These are phyloP conservation scores for Stichodactyla helianthus DNA, from an alignment of 64 coral and sea anemone genomes.

Conservation along the genomic window DNA sequence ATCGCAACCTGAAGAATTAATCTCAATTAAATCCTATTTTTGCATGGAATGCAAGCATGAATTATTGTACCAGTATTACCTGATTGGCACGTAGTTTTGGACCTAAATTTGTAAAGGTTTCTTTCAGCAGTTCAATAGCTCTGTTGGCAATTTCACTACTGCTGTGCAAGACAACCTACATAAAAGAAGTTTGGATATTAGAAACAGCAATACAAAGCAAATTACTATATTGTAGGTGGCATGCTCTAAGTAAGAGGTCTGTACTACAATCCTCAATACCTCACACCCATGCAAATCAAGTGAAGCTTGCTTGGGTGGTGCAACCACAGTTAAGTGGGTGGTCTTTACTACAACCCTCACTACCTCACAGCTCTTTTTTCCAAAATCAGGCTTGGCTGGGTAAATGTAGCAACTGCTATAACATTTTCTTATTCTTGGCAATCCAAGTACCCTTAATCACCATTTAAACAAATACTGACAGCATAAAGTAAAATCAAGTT, in stretches of 20 bases:
- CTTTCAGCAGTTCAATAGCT: slow-evolving; percentile 89
- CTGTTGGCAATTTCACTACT: slow-evolving; percentile 82
- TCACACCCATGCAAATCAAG: no score
- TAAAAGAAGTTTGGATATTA: not conserved
- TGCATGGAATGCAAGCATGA: no score
- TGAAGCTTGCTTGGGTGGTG: no score
- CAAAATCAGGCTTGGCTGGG: not conserved
- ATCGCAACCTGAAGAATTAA: slow-evolving; percentile 67
- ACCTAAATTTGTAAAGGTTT: slow-evolving; percentile 86
- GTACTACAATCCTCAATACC: no score
- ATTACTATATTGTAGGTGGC: not conserved
- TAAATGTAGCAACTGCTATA: not conserved
- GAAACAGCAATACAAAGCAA: not conserved
- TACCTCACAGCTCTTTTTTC: no score
- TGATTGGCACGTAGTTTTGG: slow-evolving; percentile 85
- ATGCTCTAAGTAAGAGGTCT: no score
- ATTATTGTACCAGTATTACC: slow-evolving; percentile 25
- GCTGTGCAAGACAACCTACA: slow-evolving; percentile 79
- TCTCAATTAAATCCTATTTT: not conserved
- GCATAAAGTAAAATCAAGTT: not conserved
- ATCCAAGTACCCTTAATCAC: no score
- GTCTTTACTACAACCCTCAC: no score
- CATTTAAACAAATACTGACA: not conserved
- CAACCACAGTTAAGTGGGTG: no score
- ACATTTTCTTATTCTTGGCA: no score